Base-by-base conservation (phyloP, 2,888 invertebrate genomes). In the Nineta flava region DNA sequence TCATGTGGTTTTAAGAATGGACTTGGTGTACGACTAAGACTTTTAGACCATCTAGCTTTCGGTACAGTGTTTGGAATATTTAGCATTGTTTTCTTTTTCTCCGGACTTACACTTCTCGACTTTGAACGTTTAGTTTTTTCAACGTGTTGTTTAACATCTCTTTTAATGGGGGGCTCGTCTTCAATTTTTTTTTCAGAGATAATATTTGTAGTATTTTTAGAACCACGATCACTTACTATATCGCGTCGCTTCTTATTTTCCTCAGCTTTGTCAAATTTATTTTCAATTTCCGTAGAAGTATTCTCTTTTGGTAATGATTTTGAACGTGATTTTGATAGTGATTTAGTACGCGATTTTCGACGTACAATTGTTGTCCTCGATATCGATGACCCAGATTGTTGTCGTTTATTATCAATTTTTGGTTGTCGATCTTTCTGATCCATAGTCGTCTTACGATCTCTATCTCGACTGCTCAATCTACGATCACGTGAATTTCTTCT, bases 21-120 rank as follows among this genome's bases (percentile, higher is more conserved):
- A 13, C 88, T 87, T 12, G 88, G 87, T 1, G 87, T 88, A 54
- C 87, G 76, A n/a, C 88, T 88, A 42, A 87, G 71, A 60, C 87
- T 87, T 62, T 76, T 75, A 17, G 82, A 83, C 63, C 79, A 83
- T 61, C 81, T 56, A 42, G 53, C 17, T 50, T 50, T 55, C 9
- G 66, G 64, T 15, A 65, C 67, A 21, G 66, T 66, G 48, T 64
- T 60, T 3, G 66, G 65, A n/a, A 65, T 66, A 44, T 66, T 64
- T n/a, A 62, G 60, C 51, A 59, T 55, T 35, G 54, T 58, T 46
- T 60, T 58, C 49, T 61, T 60, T 40, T 53, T 50, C 34, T 52
- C 51, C 1, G 62, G 62, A 55, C 66, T 66, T 50, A 60, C 53
- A 53, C 67, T 68, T 47, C 65, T 59, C 12, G 66, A 64, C 54